Percentiles rank a stretch among this genome's conserved stretches.
phyloP scores from a whole-genome alignment of 2,888 invertebrate species.

The Phalera bucephala region DNA sequence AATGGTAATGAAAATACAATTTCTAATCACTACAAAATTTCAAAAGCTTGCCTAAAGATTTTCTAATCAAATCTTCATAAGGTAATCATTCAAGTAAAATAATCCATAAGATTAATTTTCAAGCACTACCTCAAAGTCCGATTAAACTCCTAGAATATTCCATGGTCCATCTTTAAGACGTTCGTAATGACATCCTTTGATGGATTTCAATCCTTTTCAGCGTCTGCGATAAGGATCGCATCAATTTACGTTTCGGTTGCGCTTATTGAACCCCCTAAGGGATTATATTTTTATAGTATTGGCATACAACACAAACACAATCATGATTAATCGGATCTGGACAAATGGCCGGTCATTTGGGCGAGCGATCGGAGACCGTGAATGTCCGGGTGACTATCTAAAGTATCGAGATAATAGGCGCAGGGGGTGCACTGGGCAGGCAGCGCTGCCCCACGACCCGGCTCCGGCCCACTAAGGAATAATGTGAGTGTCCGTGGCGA shows the following conservation, averaged over 20 bases:
- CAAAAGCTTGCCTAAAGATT: neutral
- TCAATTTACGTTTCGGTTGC: slow-evolving; percentile 44
- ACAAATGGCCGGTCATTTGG: slow-evolving; percentile 79
- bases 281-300: slow-evolving; percentile 75
- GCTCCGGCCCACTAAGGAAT: slow-evolving; percentile 64
- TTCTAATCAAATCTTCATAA: neutral
- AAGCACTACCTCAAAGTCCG: slow-evolving; percentile 51
- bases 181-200: slow-evolving; percentile 66
- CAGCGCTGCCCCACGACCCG: slow-evolving; percentile 37
- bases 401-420: slow-evolving; percentile 81
- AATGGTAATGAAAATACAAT: no score
- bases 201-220: slow-evolving; percentile 68
- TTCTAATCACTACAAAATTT: no score
- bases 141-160: slow-evolving; percentile 68
- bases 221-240: slow-evolving; percentile 35
- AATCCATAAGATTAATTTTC: slow-evolving; percentile 65
- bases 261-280: slow-evolving; percentile 46
- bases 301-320: slow-evolving; percentile 69
- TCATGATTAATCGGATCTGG: slow-evolving; percentile 80
- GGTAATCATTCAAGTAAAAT: slow-evolving; percentile 65
- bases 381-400: slow-evolving; percentile 79
- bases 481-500: slow-evolving; percentile 81
- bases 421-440: slow-evolving; percentile 42
- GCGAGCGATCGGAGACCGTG: slow-evolving; percentile 67
- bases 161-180: slow-evolving; percentile 51